Evolutionary conservation across 2,113 vertebrate genomes (phyloP).

Genomic region (Chinchilla lanigera): DNA sequence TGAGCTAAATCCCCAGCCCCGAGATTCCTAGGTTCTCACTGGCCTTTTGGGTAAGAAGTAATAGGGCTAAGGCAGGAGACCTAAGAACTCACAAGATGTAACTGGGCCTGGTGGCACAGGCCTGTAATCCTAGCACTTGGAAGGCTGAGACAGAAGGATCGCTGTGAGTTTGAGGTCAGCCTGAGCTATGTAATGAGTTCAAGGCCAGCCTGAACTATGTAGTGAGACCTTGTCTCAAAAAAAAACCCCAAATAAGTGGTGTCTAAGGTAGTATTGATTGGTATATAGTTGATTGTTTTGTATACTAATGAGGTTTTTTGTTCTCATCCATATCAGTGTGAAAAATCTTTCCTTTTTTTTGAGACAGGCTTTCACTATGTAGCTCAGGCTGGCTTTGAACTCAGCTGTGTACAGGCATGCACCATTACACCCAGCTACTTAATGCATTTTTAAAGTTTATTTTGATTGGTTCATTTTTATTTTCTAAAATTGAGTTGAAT

Average conservation of each 20-base stretch:
- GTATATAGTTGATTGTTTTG: neutral
- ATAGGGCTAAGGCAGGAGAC: neutral
- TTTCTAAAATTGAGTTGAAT: slow-evolving; percentile 35
- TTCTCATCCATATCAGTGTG: neutral
- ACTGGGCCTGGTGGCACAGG: neutral
- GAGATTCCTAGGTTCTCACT: neutral
- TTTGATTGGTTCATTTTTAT: neutral
- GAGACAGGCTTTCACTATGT: neutral
- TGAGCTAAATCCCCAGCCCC: too few species aligned
- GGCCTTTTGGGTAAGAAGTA: neutral
- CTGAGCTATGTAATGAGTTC: neutral
- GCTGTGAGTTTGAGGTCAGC: too few species aligned
- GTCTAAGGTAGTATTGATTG: neutral
- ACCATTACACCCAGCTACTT: neutral
- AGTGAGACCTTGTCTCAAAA: neutral
- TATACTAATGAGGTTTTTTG: neutral
- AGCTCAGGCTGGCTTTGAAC: neutral
- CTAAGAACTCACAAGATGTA: neutral
- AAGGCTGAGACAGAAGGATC: too few species aligned
- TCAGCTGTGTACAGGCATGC: neutral
- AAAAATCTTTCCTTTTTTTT: neutral
- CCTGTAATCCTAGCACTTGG: neutral
- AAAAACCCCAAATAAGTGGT: neutral
- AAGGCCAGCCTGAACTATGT: neutral
- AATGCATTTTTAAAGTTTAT: neutral